These are phyloP conservation scores for Temnothorax nylanderi DNA, from an alignment of 1,140 invertebrate genomes.

Conservation along the genomic window DNA sequence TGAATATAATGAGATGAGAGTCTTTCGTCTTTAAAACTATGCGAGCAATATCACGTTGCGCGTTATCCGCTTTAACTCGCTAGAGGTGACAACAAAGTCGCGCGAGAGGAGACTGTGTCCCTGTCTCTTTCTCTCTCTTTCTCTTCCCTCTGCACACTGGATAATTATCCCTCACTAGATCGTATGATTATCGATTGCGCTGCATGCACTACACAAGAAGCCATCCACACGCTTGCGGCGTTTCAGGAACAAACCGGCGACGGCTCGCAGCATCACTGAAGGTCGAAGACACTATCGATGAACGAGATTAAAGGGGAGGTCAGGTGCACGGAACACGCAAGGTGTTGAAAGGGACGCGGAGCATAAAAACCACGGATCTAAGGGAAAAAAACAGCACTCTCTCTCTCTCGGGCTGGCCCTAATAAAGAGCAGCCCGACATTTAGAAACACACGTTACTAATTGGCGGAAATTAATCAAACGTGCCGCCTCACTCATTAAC, in stretches of 20 bases:
- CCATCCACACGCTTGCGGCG: slow-evolving; percentile 10
- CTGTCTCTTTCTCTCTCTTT: neutral
- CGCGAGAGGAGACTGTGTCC: neutral
- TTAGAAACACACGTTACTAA: slow-evolving; percentile 27
- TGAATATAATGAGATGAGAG: slow-evolving; percentile 9
- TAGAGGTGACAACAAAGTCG: slow-evolving; percentile 51
- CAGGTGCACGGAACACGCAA: slow-evolving; percentile 26
- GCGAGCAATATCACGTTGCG: slow-evolving; percentile 31
- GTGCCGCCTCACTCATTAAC: slow-evolving; percentile 17
- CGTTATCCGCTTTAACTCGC: slow-evolving; percentile 51
- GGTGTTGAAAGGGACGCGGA: slow-evolving; percentile 26
- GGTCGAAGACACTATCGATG: slow-evolving; percentile 56
- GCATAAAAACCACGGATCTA: slow-evolving; percentile 27
- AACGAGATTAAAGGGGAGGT: slow-evolving; percentile 53
- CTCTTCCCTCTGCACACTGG: neutral
- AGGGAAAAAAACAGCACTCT: slow-evolving; percentile 2
- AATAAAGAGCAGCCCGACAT: slow-evolving; percentile 49
- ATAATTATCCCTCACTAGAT: slow-evolving; percentile 51
- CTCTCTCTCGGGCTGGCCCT: neutral
- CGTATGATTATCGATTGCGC: slow-evolving; percentile 44
- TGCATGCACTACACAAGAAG: neutral
- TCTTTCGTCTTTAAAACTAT: slow-evolving; percentile 53
- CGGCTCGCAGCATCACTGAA: slow-evolving; percentile 30
- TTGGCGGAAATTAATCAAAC: slow-evolving; percentile 56
- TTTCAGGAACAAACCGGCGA: slow-evolving; percentile 39